A percentile compares a stretch with the other conserved stretches of the same genome.
Evolutionary conservation across 2,113 vertebrate genomes (phyloP).

Genomic region (Lagopus leucura): DNA sequence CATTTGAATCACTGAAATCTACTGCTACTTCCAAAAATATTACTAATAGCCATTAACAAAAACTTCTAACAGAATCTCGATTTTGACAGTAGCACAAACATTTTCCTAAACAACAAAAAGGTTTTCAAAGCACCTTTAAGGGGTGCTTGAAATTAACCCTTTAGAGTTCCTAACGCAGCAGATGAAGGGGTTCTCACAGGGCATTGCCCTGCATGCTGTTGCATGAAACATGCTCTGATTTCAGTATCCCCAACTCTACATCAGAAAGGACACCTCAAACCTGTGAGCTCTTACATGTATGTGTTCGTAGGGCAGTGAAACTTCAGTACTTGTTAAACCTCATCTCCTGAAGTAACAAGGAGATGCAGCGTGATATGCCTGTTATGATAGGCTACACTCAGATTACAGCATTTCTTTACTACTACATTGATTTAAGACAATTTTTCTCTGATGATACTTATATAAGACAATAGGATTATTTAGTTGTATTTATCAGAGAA

Average conservation of each 20-base stretch:
- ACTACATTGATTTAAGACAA: not conserved
- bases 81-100: not conserved
- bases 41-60: not conserved
- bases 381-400: not conserved
- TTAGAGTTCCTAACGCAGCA: not conserved
- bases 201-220: rapidly evolving
- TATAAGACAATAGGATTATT: not conserved
- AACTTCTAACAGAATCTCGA: not conserved
- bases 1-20: not conserved
- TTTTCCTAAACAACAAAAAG: not conserved
- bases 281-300: not conserved
- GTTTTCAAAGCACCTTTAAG: not conserved
- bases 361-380: not conserved
- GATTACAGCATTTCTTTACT: not conserved
- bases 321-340: not conserved
- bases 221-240: not conserved
- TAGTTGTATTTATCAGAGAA: not conserved
- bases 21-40: not conserved
- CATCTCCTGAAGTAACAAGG: not conserved
- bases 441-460: not conserved
- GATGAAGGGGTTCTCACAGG: not conserved
- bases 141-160: not conserved
- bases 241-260: not conserved
- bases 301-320: not conserved
- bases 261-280: not conserved